Percentiles rank a stretch among this genome's conserved stretches.
phyloP scores from a whole-genome alignment of 2,113 vertebrate species.

The Chionomys nivalis region DNA sequence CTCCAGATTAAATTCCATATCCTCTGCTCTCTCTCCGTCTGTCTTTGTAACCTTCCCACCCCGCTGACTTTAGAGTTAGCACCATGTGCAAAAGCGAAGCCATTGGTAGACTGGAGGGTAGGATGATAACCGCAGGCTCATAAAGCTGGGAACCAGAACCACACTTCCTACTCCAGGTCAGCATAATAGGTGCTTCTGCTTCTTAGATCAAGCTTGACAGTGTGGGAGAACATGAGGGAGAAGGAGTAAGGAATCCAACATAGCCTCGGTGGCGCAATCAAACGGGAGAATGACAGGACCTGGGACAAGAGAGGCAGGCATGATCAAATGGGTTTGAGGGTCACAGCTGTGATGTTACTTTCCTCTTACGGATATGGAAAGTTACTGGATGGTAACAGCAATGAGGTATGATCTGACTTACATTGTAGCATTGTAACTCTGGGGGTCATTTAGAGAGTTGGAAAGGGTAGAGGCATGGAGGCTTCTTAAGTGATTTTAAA shows the following conservation, averaged over 20 bases:
- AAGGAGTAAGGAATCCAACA: neutral
- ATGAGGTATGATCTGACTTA: neutral
- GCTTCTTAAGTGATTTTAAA: slow-evolving; percentile 16
- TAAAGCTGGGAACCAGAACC: neutral
- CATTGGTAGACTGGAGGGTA: neutral
- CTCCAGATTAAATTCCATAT: neutral
- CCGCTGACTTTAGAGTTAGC: neutral
- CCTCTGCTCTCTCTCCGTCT: neutral
- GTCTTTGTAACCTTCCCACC: neutral
- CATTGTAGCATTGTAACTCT: neutral
- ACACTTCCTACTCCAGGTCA: neutral
- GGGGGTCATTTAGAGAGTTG: neutral
- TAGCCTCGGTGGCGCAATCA: neutral
- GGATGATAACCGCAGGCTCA: neutral
- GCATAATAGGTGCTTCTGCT: neutral
- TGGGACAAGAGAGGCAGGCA: neutral
- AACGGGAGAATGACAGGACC: neutral
- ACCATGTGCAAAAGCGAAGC: neutral
- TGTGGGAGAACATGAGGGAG: too few species aligned
- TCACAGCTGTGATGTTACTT: neutral
- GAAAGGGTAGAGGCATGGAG: neutral
- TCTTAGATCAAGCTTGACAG: neutral
- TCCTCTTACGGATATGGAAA: neutral
- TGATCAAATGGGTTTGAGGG: neutral
- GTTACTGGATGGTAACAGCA: neutral